A percentile compares a stretch with the other conserved stretches of the same genome.
Evolutionary conservation across 2,888 invertebrate genomes (phyloP).

Genomic region (Dioctria rufipes): DNA sequence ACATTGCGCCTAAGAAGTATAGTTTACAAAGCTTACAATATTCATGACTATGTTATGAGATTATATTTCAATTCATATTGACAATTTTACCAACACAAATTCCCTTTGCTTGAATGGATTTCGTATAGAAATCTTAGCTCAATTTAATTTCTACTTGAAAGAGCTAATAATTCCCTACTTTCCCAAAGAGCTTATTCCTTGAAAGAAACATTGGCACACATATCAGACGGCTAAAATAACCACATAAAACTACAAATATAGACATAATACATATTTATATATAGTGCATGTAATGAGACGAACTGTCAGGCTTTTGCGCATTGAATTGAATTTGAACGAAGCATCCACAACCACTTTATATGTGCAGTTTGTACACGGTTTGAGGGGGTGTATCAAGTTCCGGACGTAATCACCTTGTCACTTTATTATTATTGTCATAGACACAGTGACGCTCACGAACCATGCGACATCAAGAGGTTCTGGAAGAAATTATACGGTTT

Average conservation of each 20-base stretch:
- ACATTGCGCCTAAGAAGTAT: too few species aligned
- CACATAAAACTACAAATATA: not conserved
- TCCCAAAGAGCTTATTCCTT: not conserved
- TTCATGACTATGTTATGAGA: too few species aligned
- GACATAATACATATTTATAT: not conserved
- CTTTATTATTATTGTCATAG: not conserved
- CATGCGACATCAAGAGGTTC: constrained; percentile 5
- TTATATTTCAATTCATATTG: too few species aligned
- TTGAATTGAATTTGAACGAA: constrained; percentile 31
- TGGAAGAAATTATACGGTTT: constrained; percentile 24
- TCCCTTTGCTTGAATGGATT: not conserved
- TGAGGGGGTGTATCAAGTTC: constrained; percentile 4
- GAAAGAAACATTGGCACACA: constrained; percentile 20
- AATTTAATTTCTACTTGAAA: constrained; percentile 26
- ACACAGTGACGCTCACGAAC: not conserved
- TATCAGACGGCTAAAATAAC: not conserved
- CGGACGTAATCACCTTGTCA: constrained; percentile 24
- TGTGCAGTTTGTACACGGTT: not conserved
- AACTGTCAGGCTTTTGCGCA: constrained; percentile 23
- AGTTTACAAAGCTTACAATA: too few species aligned
- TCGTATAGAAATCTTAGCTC: not conserved
- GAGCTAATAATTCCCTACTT: not conserved
- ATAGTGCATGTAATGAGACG: constrained; percentile 17
- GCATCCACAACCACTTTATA: not conserved
- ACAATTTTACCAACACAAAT: too few species aligned